Evolutionary conservation across 2,888 invertebrate species (phyloP), one percentile per base, ranked within the genome.

Genomic region (Cacoxenus indagator): DNA sequence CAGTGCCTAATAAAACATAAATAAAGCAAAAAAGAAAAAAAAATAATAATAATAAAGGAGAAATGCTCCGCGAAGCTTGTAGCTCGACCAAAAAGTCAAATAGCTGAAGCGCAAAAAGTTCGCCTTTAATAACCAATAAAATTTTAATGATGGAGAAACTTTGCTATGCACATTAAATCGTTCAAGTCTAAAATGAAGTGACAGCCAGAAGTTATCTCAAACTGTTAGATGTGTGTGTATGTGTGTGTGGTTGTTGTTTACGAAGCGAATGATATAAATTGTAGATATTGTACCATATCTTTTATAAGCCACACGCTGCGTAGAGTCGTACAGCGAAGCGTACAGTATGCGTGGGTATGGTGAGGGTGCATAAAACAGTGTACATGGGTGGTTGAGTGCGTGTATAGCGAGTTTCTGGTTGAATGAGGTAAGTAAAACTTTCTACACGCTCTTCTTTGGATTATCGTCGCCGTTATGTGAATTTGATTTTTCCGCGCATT

Each of bases 111-210:
- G 67, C n/a, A 67, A 59, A 67, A 45, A 59, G 55, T 55, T 55
- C 31, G 62, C 64, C 65, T 70, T 70, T 70, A 67, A 70, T 70
- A 70, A 70, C 70, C 67, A 70, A 67, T 70, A 65, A 70, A 70
- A 70, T 61, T 67, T 70, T 64, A 67, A 64, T 67, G 59, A 65
- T 54, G 65, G 57, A 67, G 45, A 67, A 70, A 70, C 65, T 67
- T 65, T 70, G 64, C 46, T 64, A 64, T 64, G 64, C 46, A 46
- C 64, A 64, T 48, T 64, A 64, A 64, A 64, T 64, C 46, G 64
- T 37, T 64, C 22, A 48, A 48, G 48, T 64, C 64, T 46, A 48
- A 64, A 45, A 48, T 48, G 48, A 64, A 64, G 48, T 64, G 64
- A 64, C 62, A 45, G 64, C 27, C 62, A 22, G 27, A 55, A 55